Evolutionary conservation across 2,888 invertebrate species (phyloP).

Genomic region (Tricholauxania praeusta): DNA sequence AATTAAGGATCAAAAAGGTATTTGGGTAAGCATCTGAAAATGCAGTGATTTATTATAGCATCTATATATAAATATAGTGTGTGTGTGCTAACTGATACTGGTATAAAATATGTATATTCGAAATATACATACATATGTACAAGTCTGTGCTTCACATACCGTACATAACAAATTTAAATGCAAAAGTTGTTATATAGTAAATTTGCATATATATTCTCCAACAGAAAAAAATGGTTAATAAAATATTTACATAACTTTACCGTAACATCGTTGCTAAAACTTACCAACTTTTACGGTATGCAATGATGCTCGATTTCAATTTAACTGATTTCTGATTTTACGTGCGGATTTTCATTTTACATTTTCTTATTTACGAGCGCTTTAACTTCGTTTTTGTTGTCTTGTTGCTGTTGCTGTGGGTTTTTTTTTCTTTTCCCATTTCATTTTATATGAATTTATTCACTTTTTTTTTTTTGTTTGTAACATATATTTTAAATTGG

Average conservation of each 20-base stretch:
- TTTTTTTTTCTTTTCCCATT: neutral
- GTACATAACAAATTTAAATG: too few relatives aligned
- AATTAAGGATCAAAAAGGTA: slow-evolving; percentile 62
- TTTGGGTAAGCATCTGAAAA: slow-evolving; percentile 62
- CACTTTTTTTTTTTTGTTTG: too few relatives aligned
- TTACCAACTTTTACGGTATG: slow-evolving; percentile 21
- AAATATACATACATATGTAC: too few relatives aligned
- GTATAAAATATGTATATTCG: too few relatives aligned
- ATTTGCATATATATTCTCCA: too few relatives aligned
- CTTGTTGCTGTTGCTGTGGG: neutral
- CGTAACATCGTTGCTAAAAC: neutral
- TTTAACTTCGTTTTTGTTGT: neutral
- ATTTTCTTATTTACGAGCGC: neutral
- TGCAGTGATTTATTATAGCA: slow-evolving; percentile 58
- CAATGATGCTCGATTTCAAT: slow-evolving; percentile 46
- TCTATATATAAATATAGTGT: neutral
- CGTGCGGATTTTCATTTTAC: slow-evolving; percentile 42
- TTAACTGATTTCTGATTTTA: slow-evolving; percentile 48
- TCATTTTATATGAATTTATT: too few relatives aligned
- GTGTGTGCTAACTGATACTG: neutral
- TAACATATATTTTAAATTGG: slow-evolving; percentile 15
- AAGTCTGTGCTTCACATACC: too few relatives aligned
- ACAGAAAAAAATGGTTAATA: too few relatives aligned
- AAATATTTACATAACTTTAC: too few relatives aligned
- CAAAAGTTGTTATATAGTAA: too few relatives aligned